Evolutionary conservation across 2,888 invertebrate genomes (phyloP).

Genomic region (Caenorhabditis sp.): DNA sequence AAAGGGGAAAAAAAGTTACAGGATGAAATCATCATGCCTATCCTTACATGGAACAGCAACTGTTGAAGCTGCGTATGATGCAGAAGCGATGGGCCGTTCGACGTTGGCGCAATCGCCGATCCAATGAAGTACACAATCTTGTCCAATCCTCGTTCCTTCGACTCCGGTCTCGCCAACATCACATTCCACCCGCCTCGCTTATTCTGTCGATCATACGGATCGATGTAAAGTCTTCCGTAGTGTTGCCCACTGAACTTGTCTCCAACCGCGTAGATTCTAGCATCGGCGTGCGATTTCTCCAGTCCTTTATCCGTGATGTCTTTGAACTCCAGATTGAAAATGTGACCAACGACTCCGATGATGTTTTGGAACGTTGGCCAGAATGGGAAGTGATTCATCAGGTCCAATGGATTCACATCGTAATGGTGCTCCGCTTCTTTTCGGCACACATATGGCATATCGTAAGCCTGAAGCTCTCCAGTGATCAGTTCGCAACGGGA

Average conservation of each 20-base stretch:
- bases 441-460: constrained; percentile 81
- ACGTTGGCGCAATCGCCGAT: constrained; percentile 75
- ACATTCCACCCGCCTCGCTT: constrained; percentile 80
- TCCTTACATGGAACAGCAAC: constrained; percentile 78
- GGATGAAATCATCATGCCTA: too few relatives aligned
- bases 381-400: constrained; percentile 83
- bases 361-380: constrained; percentile 82
- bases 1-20: constrained; percentile 75
- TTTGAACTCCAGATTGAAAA: constrained; percentile 79
- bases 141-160: constrained; percentile 77
- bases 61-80: constrained; percentile 79
- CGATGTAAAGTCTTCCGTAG: constrained; percentile 78
- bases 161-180: constrained; percentile 78
- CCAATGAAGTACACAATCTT: constrained; percentile 82
- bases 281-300: constrained; percentile 79
- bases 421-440: constrained; percentile 81
- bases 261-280: constrained; percentile 77
- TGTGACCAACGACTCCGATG: constrained; percentile 71
- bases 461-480: constrained; percentile 73
- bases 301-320: constrained; percentile 78
- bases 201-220: constrained; percentile 80
- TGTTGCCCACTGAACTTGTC: constrained; percentile 76
- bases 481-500: constrained; percentile 74
- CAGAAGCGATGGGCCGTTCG: constrained; percentile 72
- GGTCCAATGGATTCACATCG: constrained; percentile 78